Percentiles rank a stretch among this genome's conserved stretches.
phyloP scores from a whole-genome alignment of 2,113 vertebrate species.

The Daphoenositta chrysoptera region DNA sequence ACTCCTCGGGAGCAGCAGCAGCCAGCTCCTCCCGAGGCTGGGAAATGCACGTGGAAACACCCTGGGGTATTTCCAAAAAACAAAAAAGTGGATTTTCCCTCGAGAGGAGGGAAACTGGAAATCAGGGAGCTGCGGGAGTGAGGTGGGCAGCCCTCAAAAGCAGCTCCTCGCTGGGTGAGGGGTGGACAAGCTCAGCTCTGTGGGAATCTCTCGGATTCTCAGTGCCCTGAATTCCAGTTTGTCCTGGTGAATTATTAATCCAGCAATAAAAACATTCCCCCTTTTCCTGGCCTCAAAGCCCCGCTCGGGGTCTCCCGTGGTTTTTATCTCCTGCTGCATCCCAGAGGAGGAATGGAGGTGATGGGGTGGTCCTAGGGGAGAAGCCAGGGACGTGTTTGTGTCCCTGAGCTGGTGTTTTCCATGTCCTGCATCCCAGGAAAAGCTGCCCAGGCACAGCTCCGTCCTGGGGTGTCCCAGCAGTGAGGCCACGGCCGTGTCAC shows the following conservation, averaged over 20 bases:
- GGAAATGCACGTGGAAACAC: neutral
- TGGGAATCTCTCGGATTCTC: neutral
- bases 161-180: neutral
- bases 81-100: too few species aligned
- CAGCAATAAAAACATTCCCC: neutral
- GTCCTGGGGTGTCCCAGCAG: neutral
- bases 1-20: neutral
- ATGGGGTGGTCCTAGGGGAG: neutral
- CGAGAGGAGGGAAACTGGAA: accelerated
- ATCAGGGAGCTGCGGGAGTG: neutral
- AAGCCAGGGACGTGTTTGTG: neutral
- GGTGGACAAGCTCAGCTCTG: neutral
- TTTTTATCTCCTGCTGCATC: neutral
- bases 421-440: neutral
- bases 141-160: neutral
- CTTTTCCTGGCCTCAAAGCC: neutral
- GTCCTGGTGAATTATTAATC: conserved; percentile 48
- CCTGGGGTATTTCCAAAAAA: neutral
- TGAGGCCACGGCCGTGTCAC: accelerated
- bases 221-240: conserved; percentile 12
- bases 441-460: accelerated
- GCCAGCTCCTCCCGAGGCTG: neutral
- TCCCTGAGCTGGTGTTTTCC: neutral
- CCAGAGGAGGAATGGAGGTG: neutral
- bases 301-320: neutral